phyloP scores from a whole-genome alignment of 2,113 vertebrate genomes.

The Charadrius vociferus region DNA sequence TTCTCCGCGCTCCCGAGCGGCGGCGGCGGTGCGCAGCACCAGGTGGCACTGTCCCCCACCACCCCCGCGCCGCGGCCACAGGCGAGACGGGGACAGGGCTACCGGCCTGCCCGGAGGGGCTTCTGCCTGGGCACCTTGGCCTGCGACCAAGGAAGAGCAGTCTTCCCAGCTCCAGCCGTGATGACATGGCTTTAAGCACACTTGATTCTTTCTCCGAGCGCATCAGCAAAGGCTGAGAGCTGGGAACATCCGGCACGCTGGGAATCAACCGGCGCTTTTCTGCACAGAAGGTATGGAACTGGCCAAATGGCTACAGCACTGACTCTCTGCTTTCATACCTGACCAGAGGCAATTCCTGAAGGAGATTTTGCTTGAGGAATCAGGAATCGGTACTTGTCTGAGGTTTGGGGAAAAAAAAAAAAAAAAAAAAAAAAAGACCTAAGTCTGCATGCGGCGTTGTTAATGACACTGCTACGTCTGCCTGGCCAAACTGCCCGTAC shows the following conservation, averaged over 20 bases:
- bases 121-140: neutral
- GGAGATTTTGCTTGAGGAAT: neutral
- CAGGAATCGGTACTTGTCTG: neutral
- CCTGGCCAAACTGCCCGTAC: fast-evolving
- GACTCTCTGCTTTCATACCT: fast-evolving
- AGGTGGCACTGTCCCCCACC: neutral
- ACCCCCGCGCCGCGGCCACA: neutral
- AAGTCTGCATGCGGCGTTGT: neutral
- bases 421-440: neutral
- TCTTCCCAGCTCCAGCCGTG: neutral
- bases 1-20: too few relatives aligned
- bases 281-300: neutral
- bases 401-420: too few relatives aligned
- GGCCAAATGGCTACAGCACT: neutral
- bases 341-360: neutral
- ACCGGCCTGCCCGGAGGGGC: fast-evolving
- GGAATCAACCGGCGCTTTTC: fast-evolving
- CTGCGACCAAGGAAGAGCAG: neutral
- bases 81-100: fast-evolving
- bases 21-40: neutral
- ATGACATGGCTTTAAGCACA: neutral
- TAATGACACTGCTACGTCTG: neutral
- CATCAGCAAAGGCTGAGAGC: fast-evolving
- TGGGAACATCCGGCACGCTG: fast-evolving
- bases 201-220: neutral